Evolutionary conservation across 2,888 invertebrate species (phyloP), one percentile per base, ranked within the genome.

Genomic region (Eupithecia inturbata): DNA sequence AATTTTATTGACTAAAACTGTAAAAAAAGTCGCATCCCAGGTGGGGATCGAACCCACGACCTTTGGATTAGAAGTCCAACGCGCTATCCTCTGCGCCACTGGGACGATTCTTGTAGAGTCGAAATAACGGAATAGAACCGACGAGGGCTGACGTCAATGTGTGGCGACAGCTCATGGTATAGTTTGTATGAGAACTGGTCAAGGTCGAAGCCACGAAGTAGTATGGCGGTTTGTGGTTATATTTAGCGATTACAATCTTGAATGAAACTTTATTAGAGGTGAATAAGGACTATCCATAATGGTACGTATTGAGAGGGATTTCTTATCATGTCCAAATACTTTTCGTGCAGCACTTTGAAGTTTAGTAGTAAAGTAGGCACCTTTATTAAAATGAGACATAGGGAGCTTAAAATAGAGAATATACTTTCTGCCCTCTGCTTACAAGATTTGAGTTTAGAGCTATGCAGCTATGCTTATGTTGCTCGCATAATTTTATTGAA

Each of bases 1-100:
- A 36, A 31, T 26, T 22, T 53, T 22, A 45, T 10, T 57, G 49
- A 68, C 45, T 66, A 64, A 64, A 68, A 72, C 64, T n/a, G 10
- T 2, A 31, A 53, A 60, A 68, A 14, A 4, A 7, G 12, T 14
- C 6, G 19, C 76, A 76, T 76, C 76, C 76, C 76, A 76, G 76
- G 76, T 76, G 73, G 75, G 75, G 74, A 75, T 73, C 76, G 76
- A 76, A 76, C 76, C 76, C 76, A 76, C 71, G 70, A 77, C 73
- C 75, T 77, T 73, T 75, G 70, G 70, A 72, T 74, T 63, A 69
- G 73, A 71, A 45, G 76, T 76, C 76, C 76, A 76, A 76, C 76
- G 76, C 76, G 76, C 76, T 76, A 76, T 76, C 76, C 76, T 76
- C 76, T 76, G 76, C 76, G 76, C 74, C 72, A 74, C 72, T 74